Conservation (phyloP, 2,113 vertebrate genomes). For the Calonectris borealis region DNA sequence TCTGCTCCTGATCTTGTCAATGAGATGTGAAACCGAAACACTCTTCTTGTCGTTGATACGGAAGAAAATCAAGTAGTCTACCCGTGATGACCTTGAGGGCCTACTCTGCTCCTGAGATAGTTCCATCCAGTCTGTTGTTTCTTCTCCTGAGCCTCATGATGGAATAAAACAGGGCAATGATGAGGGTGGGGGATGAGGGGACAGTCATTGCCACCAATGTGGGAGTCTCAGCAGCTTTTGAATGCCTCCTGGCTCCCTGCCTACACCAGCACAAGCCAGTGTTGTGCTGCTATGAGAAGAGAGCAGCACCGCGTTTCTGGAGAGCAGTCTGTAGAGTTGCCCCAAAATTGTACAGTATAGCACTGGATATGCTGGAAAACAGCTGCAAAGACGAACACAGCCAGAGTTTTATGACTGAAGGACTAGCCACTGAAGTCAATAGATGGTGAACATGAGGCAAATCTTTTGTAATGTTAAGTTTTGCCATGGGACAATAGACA, state of each 20-base stretch:
- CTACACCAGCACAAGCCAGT: not conserved
- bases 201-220: not conserved
- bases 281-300: not conserved
- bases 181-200: not conserved
- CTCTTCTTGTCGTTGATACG: not conserved
- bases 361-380: not conserved
- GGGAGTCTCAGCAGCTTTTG: not conserved
- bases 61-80: not conserved
- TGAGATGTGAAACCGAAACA: not conserved
- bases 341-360: not conserved
- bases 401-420: not conserved
- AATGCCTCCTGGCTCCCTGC: not conserved
- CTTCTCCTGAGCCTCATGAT: not conserved
- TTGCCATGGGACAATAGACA: not conserved
- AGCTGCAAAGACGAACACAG: not conserved
- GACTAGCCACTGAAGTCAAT: not conserved
- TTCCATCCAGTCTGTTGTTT: not conserved
- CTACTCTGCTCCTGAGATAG: not conserved
- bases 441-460: not conserved
- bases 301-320: not conserved
- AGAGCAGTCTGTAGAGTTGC: not conserved
- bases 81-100: not conserved
- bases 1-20: not conserved
- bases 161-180: not conserved
- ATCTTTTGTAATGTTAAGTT: not conserved